Evolutionary conservation across 2,888 invertebrate species (phyloP).

Genomic region (Cosmopolites sordidus): DNA sequence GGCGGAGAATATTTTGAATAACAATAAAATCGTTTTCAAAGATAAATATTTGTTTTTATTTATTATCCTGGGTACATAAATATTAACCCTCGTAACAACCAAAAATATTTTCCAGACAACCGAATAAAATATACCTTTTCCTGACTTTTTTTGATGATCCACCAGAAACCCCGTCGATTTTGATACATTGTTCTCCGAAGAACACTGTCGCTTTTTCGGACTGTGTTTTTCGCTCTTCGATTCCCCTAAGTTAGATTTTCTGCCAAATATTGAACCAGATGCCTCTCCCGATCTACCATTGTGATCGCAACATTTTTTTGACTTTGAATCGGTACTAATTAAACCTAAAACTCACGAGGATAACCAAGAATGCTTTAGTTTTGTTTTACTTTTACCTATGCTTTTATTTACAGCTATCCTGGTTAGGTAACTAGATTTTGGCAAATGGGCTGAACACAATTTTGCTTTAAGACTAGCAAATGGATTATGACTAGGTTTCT

Average conservation of each 20-base stretch:
- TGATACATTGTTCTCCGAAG: slow-evolving; percentile 40
- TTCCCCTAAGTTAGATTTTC: slow-evolving; percentile 33
- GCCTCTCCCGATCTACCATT: slow-evolving; percentile 13
- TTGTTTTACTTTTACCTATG: slow-evolving; percentile 33
- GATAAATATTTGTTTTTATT: no score
- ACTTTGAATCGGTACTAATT: slow-evolving; percentile 38
- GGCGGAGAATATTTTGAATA: no score
- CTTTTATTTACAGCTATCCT: slow-evolving; percentile 48
- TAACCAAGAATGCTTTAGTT: neutral
- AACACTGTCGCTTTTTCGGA: slow-evolving; percentile 39
- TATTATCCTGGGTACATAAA: no score
- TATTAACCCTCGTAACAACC: no score
- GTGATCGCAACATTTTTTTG: slow-evolving; percentile 32
- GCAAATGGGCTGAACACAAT: slow-evolving; percentile 49
- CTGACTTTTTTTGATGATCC: slow-evolving; percentile 38
- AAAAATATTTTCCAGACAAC: neutral
- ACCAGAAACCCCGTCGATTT: slow-evolving; percentile 46
- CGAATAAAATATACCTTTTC: slow-evolving; percentile 27
- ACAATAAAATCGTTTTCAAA: no score
- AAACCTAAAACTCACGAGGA: slow-evolving; percentile 30
- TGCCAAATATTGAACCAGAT: slow-evolving; percentile 17
- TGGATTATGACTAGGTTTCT: slow-evolving; percentile 44
- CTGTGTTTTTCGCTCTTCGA: slow-evolving; percentile 41
- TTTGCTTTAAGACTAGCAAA: slow-evolving; percentile 48
- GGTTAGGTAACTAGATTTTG: slow-evolving; percentile 47